Base-by-base conservation (phyloP, 2,797 vertebrate genomes). In the Propithecus perrieri region DNA sequence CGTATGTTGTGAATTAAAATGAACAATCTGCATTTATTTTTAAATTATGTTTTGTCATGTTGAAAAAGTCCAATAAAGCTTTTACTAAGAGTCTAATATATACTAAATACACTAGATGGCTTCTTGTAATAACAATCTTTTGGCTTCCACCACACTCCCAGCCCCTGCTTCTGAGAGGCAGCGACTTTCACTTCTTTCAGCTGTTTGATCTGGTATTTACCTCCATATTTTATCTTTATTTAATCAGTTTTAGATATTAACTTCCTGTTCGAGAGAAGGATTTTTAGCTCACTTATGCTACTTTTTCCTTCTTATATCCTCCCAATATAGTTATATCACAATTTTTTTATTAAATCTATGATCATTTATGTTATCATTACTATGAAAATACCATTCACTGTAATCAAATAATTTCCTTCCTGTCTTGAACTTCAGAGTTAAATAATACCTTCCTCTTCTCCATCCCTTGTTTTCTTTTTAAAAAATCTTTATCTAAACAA, bases 1-100 rank as follows among this genome's bases (percentile, higher is more conserved):
- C 85, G 10, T 91, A 35, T 89, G 33, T 81, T 28, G 26, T 95
- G 84, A 83, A 95, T 96, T 94, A 93, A 92, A 96, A 74, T 81
- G 48, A 91, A 28, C 43, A 93, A 22, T 83, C 17, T 94, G 15
- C 33, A 94, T 78, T 94, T 89, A 79, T 61, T 96, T 92, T 85
- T 57, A 65, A 65, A 57, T 95, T 85, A 69, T 78, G 92, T 86
- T 93, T 89, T 91, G 78, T 85, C 83, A 95, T 80, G 55, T 94
- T 94, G 67, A 80, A 94, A 80, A 94, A 43, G 38, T 94, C 35
- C 20, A 76, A 15, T 72, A 75, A 92, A 90, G 30, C 85, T 95
- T 93, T 95, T 97, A 83, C n/a, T 84, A 74, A 80, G 87, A 89
- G 5, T 35, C 67, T 90, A 79, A 71, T 53, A 87, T 63, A 88